phyloP scores from a whole-genome alignment of 1,140 invertebrate genomes.

The Nephotettix cincticeps region DNA sequence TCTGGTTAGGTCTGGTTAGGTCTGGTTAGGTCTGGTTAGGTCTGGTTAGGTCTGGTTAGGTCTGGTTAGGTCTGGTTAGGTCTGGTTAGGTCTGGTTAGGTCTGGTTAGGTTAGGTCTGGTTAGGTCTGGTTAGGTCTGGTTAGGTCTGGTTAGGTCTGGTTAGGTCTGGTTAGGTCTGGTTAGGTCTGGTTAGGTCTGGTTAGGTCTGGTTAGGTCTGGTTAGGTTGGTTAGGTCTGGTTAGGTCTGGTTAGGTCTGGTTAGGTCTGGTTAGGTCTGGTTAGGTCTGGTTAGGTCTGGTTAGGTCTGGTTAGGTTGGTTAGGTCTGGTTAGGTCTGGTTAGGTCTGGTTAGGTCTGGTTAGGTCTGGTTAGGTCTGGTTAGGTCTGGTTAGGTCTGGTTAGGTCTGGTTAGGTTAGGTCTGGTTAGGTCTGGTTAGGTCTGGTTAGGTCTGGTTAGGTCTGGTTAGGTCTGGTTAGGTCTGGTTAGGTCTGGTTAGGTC shows the following conservation, averaged over 20 bases:
- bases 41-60: conserved; percentile 2
- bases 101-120: conserved; percentile 1
- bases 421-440: conserved; percentile 23
- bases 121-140: background rate
- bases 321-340: background rate
- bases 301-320: too few species aligned
- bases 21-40: background rate
- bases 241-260: background rate
- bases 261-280: background rate
- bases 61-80: conserved; percentile 15
- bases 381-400: conserved; percentile 14
- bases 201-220: conserved; percentile 11
- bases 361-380: conserved; percentile 1
- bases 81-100: conserved; percentile 14
- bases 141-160: background rate
- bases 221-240: too few species aligned
- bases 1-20: background rate
- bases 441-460: background rate
- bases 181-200: background rate
- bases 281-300: background rate
- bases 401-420: conserved; percentile 12
- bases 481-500: background rate
- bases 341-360: background rate
- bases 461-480: background rate
- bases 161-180: background rate